A percentile compares a stretch with the other conserved stretches of the same genome.
phyloP scores from a whole-genome alignment of 2,113 vertebrate genomes.

The Danionella cerebrum region DNA sequence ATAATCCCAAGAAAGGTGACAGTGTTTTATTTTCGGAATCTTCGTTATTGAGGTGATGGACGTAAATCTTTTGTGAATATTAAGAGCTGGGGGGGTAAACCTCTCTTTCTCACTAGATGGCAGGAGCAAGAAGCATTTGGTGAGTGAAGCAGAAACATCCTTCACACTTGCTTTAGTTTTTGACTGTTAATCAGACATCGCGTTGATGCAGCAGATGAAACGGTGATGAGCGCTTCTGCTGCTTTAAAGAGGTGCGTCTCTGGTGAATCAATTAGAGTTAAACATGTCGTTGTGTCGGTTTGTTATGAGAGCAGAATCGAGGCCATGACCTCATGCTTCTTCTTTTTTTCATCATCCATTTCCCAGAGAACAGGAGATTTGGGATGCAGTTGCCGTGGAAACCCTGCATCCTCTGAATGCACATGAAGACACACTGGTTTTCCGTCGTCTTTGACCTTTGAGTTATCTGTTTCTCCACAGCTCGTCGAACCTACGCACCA shows the following conservation, averaged over 20 bases:
- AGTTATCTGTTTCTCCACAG: slow-evolving; percentile 5
- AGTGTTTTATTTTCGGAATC: too few species aligned
- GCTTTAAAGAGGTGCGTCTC: background rate
- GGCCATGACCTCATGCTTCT: background rate
- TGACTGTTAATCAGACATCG: too few species aligned
- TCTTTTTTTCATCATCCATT: slow-evolving; percentile 31
- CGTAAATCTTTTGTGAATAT: background rate
- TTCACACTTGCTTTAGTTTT: background rate
- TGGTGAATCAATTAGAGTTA: background rate
- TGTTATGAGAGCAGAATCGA: background rate
- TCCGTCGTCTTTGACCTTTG: slow-evolving; percentile 27
- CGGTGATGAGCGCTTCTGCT: too few species aligned
- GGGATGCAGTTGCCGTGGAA: slow-evolving; percentile 63
- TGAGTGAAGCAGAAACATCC: background rate
- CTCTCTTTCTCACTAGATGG: slow-evolving; percentile 56
- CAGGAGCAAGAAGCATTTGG: slow-evolving; percentile 34
- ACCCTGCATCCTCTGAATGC: slow-evolving; percentile 38
- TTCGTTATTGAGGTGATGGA: too few species aligned
- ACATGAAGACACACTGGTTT: slow-evolving; percentile 11
- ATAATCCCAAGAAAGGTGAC: too few species aligned
- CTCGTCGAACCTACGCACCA: background rate
- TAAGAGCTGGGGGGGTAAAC: background rate
- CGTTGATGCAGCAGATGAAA: too few species aligned
- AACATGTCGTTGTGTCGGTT: background rate
- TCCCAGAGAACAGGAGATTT: slow-evolving; percentile 46